Percentiles rank a stretch among this genome's conserved stretches.
Conservation (phyloP, 2,888 invertebrate genomes). For the Trypoxylon attenuatum region DNA sequence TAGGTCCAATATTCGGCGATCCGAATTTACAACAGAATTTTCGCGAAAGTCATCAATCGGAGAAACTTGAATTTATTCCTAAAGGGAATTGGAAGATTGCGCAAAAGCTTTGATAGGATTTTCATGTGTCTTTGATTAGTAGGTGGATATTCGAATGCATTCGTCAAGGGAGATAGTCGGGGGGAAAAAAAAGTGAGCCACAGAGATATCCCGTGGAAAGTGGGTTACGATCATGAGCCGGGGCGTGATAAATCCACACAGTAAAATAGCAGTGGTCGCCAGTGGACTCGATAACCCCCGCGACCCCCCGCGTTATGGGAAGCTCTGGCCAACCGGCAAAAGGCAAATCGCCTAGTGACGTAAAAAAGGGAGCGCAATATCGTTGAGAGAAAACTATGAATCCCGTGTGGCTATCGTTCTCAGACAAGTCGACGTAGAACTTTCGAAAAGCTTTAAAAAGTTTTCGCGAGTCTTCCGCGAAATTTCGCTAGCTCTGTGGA, state of each 20-base stretch:
- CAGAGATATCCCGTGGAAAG: conserved; percentile 8
- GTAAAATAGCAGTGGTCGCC: conserved; percentile 8
- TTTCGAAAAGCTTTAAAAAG: conserved; percentile 14
- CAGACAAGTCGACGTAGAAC: too few species aligned
- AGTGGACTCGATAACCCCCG: conserved; percentile 8
- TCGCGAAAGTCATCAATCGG: too few species aligned
- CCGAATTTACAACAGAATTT: too few species aligned
- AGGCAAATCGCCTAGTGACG: background rate
- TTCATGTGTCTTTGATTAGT: too few species aligned
- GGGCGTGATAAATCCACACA: conserved; percentile 33
- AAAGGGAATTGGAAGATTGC: too few species aligned
- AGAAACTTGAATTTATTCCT: too few species aligned
- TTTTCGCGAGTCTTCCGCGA: conserved; percentile 1
- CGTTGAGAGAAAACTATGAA: background rate
- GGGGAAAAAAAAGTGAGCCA: background rate
- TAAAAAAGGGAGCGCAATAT: background rate
- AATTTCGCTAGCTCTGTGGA: too few species aligned
- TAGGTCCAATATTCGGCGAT: too few species aligned
- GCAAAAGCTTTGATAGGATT: too few species aligned
- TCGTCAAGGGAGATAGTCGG: background rate
- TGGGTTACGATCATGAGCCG: conserved; percentile 39
- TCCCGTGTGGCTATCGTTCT: too few species aligned
- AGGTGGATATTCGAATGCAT: too few species aligned
- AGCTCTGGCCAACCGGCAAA: background rate
- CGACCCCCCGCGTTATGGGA: too few species aligned